These are phyloP conservation scores for Eulemur coronatus DNA, from an alignment of 2,797 vertebrate genomes.

Conservation along the genomic window DNA sequence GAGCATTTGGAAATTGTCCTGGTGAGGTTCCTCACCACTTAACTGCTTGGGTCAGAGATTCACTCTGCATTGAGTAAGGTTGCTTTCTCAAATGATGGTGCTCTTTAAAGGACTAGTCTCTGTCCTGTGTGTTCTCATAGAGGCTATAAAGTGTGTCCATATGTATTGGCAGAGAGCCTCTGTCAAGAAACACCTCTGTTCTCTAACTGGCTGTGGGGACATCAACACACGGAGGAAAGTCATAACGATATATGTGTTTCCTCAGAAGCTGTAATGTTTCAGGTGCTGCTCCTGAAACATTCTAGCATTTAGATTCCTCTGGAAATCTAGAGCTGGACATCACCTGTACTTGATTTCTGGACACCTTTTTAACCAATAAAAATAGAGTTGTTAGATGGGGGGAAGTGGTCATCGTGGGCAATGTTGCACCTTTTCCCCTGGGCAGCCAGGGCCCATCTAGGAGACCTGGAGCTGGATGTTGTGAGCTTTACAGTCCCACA, in stretches of 20 bases:
- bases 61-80: no score
- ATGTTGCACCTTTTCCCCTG: background rate
- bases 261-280: background rate
- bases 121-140: background rate
- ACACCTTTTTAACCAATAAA: background rate
- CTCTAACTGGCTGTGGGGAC: no score
- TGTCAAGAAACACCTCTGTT: background rate
- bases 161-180: background rate
- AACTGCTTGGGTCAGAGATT: no score
- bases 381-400: background rate
- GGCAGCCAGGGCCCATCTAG: background rate
- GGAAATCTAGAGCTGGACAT: background rate
- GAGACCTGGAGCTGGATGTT: background rate
- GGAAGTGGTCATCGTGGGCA: background rate
- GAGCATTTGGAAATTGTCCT: no score
- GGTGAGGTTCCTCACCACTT: no score
- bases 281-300: background rate
- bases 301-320: no score
- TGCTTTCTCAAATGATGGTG: background rate
- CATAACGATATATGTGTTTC: background rate
- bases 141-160: background rate
- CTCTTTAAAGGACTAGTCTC: background rate
- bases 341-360: background rate
- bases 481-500: background rate
- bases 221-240: background rate